Evolutionary conservation across 2,797 vertebrate genomes (phyloP).

Genomic region (Hoplostethus atlanticus): DNA sequence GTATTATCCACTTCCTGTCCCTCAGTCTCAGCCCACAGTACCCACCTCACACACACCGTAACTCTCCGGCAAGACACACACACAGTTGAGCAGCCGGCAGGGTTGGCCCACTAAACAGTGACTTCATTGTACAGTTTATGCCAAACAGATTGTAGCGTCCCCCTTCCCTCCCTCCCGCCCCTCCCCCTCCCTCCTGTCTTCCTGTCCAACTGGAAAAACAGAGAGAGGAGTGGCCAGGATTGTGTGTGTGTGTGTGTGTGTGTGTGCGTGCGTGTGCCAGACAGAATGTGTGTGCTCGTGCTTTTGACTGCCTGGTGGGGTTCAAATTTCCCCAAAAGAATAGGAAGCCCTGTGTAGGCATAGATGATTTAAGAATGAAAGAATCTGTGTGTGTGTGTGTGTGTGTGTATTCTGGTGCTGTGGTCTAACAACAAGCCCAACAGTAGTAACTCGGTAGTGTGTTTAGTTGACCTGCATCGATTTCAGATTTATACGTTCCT

Average conservation of each 20-base stretch:
- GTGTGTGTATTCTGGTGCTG: no score
- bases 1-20: conserved; percentile 52
- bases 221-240: conserved; percentile 58
- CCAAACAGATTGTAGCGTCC: conserved; percentile 80
- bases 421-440: no score
- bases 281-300: neutral
- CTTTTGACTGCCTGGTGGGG: conserved; percentile 54
- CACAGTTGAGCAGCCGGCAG: conserved; percentile 48
- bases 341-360: conserved; percentile 49
- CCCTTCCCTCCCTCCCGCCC: conserved; percentile 18
- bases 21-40: conserved; percentile 18
- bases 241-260: conserved; percentile 20
- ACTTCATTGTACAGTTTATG: conserved; percentile 83
- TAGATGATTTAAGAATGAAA: conserved; percentile 46
- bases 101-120: conserved; percentile 77
- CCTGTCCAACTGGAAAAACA: conserved; percentile 76
- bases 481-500: no score
- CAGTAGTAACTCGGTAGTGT: no score
- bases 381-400: conserved; percentile 18
- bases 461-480: no score
- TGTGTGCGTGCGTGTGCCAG: neutral
- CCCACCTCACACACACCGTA: conserved; percentile 20
- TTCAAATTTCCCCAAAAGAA: conserved; percentile 64
- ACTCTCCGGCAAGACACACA: conserved; percentile 29
- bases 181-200: conserved; percentile 52